Percentiles rank a stretch among this genome's conserved stretches.
Conservation (phyloP, 2,797 vertebrate species). For the Perodicticus potto region DNA sequence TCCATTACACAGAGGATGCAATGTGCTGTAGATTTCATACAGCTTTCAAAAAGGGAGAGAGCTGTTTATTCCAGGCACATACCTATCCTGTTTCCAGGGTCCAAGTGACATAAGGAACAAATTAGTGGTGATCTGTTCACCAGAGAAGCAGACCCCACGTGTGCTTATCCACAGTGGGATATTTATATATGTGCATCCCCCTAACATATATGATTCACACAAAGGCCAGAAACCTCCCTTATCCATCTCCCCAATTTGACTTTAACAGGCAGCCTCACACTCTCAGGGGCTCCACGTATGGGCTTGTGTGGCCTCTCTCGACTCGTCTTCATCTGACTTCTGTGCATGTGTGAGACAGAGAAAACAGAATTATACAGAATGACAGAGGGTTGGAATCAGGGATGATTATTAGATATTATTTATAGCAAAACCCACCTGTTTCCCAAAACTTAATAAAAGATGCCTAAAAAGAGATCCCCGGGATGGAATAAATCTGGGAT, state of each 20-base stretch:
- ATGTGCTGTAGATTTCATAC: background rate
- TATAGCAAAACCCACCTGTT: background rate
- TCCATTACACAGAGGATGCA: slow-evolving; percentile 66
- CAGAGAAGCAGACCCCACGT: background rate
- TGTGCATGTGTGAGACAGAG: background rate
- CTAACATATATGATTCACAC: background rate
- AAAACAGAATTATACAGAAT: background rate
- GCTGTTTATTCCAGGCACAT: slow-evolving; percentile 43
- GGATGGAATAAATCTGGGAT: background rate
- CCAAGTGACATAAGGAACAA: background rate
- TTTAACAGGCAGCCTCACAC: background rate
- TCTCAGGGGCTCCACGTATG: background rate
- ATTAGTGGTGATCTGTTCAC: background rate
- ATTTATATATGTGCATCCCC: background rate
- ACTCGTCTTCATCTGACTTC: background rate
- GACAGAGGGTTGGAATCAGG: background rate
- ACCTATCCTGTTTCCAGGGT: slow-evolving; percentile 18
- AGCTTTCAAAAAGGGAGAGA: background rate
- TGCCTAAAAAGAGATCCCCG: background rate
- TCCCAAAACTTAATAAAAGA: background rate
- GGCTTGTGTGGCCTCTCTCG: background rate
- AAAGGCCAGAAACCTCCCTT: background rate
- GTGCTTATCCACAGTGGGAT: background rate
- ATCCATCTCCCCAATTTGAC: background rate
- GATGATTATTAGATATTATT: background rate